A percentile compares a stretch with the other conserved stretches of the same genome.
These are phyloP conservation scores for Ophioninae sp. DNA, from an alignment of 2,888 invertebrate species.

Conservation along the genomic window DNA sequence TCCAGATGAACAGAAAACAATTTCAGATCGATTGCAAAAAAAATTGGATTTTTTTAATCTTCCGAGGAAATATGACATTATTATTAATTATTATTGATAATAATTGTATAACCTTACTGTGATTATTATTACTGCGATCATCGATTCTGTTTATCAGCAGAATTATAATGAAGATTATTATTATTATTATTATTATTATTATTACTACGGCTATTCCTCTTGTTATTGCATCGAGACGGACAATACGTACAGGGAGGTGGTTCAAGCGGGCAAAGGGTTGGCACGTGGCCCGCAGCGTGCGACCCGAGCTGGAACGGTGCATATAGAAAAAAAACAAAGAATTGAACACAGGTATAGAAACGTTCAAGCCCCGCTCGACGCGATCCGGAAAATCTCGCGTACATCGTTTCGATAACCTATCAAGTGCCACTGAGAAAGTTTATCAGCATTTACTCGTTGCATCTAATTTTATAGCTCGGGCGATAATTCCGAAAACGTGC, in stretches of 20 bases:
- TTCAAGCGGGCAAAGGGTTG: not conserved
- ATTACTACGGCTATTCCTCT: not conserved
- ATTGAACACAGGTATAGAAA: constrained; percentile 35
- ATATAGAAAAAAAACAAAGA: constrained; percentile 16
- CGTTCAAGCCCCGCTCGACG: constrained; percentile 16
- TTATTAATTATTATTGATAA: too few relatives aligned
- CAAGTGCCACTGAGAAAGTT: not conserved
- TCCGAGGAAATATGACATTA: too few relatives aligned
- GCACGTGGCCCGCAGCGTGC: constrained; percentile 62
- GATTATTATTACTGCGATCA: too few relatives aligned
- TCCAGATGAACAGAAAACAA: too few relatives aligned
- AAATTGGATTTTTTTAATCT: too few relatives aligned
- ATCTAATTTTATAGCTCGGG: not conserved
- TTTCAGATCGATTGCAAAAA: too few relatives aligned
- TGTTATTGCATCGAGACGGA: not conserved
- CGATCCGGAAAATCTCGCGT: not conserved
- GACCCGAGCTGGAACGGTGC: not conserved
- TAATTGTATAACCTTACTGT: too few relatives aligned
- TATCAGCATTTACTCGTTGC: not conserved
- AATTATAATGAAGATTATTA: not conserved
- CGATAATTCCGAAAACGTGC: too few relatives aligned
- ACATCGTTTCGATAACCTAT: not conserved
- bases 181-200: not conserved
- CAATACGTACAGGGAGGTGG: not conserved
- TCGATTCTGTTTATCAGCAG: not conserved